A percentile compares a stretch with the other conserved stretches of the same genome.
Conservation (phyloP, 2,888 invertebrate species). For the Polyommatus icarus region DNA sequence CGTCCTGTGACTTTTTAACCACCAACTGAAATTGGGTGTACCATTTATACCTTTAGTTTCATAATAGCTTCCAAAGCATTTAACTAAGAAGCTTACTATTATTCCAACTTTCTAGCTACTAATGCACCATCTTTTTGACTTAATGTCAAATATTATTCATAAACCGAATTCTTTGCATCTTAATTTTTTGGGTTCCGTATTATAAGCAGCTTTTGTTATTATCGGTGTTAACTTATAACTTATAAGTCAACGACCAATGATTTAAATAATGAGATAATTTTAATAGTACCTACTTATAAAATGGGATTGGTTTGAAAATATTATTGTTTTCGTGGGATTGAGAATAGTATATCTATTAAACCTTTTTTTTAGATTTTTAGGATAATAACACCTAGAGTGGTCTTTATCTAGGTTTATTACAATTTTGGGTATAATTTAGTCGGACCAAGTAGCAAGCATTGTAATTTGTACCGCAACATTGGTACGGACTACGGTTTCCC, state of each 20-base stretch:
- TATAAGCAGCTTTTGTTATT: neutral
- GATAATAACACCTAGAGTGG: neutral
- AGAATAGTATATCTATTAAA: neutral
- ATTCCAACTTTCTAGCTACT: neutral
- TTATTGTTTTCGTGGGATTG: neutral
- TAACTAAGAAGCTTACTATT: neutral
- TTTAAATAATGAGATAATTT: neutral
- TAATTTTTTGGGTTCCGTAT: neutral
- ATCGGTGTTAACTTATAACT: neutral
- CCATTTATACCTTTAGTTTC: neutral
- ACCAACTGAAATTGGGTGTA: neutral
- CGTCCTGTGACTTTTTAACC: slow-evolving; percentile 1
- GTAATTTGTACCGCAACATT: too few species aligned
- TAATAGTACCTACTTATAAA: slow-evolving; percentile 1
- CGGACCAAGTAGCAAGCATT: too few species aligned
- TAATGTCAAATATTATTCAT: neutral
- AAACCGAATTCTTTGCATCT: neutral
- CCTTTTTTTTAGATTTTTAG: neutral
- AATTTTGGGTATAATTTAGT: too few species aligned
- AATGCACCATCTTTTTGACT: neutral
- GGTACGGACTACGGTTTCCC: too few species aligned
- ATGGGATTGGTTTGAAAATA: neutral
- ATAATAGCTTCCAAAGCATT: too few species aligned
- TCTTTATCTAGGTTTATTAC: too few species aligned
- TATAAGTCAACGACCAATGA: neutral